A percentile compares a stretch with the other conserved stretches of the same genome.
These are phyloP conservation scores for Bradysia coprophila DNA, from an alignment of 1,140 invertebrate species.

Conservation along the genomic window DNA sequence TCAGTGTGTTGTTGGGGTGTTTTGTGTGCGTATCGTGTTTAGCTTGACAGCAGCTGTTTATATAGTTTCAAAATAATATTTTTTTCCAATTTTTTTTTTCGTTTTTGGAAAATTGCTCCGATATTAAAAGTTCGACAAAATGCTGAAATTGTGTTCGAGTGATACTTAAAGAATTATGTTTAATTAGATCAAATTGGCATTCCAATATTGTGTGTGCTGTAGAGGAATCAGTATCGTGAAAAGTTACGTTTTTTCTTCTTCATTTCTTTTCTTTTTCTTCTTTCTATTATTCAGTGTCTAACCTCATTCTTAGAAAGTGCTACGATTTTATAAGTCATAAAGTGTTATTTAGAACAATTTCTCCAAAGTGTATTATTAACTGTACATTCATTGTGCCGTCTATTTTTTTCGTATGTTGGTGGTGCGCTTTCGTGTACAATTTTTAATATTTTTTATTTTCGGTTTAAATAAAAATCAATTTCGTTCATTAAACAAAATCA, in stretches of 20 bases:
- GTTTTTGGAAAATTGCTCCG: no score
- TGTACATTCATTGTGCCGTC: no score
- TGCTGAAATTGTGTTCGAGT: neutral
- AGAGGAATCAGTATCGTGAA: no score
- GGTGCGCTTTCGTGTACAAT: no score
- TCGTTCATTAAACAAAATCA: no score
- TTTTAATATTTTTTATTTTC: no score
- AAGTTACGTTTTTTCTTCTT: no score
- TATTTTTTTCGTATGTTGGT: no score
- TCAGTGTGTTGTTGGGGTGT: neutral
- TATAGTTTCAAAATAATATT: neutral
- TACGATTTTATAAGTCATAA: neutral
- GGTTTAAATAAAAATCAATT: no score
- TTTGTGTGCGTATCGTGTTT: neutral
- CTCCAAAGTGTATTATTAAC: neutral
- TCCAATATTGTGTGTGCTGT: neutral
- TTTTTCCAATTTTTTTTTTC: neutral
- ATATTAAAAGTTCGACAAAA: neutral
- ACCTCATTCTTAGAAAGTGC: slow-evolving; percentile 2
- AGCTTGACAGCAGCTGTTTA: neutral
- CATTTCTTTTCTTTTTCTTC: no score
- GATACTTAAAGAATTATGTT: neutral
- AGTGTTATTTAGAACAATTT: slow-evolving; percentile 2
- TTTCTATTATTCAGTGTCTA: neutral
- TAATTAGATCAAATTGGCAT: neutral